Conservation (phyloP, 2,797 vertebrate genomes). For the Podarcis lilfordi region DNA sequence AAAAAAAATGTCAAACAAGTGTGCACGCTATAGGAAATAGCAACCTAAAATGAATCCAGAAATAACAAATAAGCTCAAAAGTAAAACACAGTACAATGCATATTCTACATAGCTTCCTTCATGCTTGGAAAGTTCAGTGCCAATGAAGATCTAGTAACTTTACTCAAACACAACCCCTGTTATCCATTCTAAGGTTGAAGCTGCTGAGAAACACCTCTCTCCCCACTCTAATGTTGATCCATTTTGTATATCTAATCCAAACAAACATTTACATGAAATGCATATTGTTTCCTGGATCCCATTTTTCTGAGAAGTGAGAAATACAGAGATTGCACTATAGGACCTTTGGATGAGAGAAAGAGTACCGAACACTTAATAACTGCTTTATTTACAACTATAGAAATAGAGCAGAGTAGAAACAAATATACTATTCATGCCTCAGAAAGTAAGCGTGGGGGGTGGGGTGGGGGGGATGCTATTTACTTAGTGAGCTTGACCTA, state of each 20-base stretch:
- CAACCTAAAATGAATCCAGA: constrained; percentile 15
- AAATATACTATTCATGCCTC: background rate
- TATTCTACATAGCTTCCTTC: background rate
- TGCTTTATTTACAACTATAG: background rate
- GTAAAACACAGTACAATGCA: background rate
- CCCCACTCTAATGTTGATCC: background rate
- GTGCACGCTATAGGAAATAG: background rate
- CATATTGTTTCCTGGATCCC: background rate
- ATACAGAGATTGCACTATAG: background rate
- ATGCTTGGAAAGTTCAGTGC: background rate
- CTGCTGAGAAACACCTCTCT: background rate
- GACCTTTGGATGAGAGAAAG: background rate
- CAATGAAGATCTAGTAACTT: constrained; percentile 6
- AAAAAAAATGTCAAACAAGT: background rate
- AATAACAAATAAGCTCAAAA: background rate
- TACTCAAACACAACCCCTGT: background rate
- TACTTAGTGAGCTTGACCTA: background rate
- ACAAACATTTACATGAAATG: background rate
- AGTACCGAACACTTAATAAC: background rate
- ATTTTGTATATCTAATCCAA: background rate
- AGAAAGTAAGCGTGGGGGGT: no score
- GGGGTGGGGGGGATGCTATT: background rate
- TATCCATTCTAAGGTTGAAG: background rate
- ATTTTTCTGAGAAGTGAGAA: background rate
- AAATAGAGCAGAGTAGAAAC: background rate